A percentile compares a stretch with the other conserved stretches of the same genome.
Evolutionary conservation across 2,797 vertebrate species (phyloP).

Genomic region (Chelidonichthys spinosus): DNA sequence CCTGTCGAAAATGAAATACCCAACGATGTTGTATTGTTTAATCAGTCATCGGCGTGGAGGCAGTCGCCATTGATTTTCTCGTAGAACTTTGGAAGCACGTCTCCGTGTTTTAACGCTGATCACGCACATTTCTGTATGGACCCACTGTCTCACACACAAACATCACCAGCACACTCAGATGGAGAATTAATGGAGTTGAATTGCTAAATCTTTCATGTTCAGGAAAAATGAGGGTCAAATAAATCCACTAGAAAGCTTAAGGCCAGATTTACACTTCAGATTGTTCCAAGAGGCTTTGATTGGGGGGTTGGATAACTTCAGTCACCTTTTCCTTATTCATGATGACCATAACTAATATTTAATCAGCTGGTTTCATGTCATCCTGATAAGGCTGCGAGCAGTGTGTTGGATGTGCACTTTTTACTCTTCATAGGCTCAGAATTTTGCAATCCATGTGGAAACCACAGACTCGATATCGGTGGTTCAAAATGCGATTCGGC

Average conservation of each 20-base stretch:
- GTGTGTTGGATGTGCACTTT: no score
- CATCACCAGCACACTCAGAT: neutral
- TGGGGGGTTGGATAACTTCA: neutral
- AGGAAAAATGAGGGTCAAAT: neutral
- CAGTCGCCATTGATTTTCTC: neutral
- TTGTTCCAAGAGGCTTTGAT: neutral
- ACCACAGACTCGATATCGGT: neutral
- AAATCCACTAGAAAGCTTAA: neutral
- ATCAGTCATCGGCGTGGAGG: neutral
- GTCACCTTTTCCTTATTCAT: neutral
- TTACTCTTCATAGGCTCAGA: neutral
- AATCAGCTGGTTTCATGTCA: slow-evolving; percentile 2
- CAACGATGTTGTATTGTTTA: neutral
- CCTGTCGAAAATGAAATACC: no score
- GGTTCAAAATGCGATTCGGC: neutral
- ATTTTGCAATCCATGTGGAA: neutral
- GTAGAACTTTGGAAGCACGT: neutral
- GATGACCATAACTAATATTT: neutral
- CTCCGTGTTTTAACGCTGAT: neutral
- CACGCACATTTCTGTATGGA: neutral
- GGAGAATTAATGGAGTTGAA: neutral
- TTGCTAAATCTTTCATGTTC: neutral
- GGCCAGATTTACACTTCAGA: neutral
- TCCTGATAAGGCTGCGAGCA: neutral
- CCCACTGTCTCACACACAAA: neutral